These are phyloP conservation scores for Myoxocephalus aenaeus DNA, from an alignment of 2,797 vertebrate genomes.

Conservation along the genomic window DNA sequence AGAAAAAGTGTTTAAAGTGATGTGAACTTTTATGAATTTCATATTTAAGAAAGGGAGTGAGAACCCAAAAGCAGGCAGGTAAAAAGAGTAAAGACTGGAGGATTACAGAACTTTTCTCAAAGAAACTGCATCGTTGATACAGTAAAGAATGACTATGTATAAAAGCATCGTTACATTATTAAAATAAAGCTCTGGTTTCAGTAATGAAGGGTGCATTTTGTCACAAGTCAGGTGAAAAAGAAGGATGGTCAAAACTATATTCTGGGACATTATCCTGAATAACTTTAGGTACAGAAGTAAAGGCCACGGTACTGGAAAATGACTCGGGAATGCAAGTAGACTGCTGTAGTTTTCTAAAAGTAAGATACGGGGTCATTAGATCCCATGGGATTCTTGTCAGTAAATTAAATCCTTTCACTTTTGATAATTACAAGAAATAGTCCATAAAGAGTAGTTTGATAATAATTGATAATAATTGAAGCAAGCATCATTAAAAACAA, in stretches of 20 bases:
- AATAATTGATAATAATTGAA: conserved; percentile 33
- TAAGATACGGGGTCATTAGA: neutral
- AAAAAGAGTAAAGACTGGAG: conserved; percentile 5
- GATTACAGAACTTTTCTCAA: neutral
- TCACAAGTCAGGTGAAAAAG: neutral
- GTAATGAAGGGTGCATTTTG: neutral
- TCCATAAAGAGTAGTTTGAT: conserved; percentile 21
- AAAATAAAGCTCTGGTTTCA: neutral
- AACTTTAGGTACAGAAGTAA: neutral
- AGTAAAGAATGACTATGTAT: neutral
- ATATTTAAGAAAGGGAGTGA: conserved; percentile 48
- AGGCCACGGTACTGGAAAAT: neutral
- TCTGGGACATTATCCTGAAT: neutral
- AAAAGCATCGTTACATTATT: neutral
- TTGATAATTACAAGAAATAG: conserved; percentile 35
- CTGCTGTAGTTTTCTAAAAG: conserved; percentile 9
- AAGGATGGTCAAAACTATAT: neutral
- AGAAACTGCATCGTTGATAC: neutral
- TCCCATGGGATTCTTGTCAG: conserved; percentile 24
- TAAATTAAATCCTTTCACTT: conserved; percentile 32
- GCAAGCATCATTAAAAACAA: conserved; percentile 60
- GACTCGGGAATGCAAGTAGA: neutral
- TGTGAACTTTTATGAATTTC: conserved; percentile 71
- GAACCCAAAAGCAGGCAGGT: conserved; percentile 25
- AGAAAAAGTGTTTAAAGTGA: conserved; percentile 71